Evolutionary conservation across 2,113 vertebrate species (phyloP).

Genomic region (Mirza zaza): DNA sequence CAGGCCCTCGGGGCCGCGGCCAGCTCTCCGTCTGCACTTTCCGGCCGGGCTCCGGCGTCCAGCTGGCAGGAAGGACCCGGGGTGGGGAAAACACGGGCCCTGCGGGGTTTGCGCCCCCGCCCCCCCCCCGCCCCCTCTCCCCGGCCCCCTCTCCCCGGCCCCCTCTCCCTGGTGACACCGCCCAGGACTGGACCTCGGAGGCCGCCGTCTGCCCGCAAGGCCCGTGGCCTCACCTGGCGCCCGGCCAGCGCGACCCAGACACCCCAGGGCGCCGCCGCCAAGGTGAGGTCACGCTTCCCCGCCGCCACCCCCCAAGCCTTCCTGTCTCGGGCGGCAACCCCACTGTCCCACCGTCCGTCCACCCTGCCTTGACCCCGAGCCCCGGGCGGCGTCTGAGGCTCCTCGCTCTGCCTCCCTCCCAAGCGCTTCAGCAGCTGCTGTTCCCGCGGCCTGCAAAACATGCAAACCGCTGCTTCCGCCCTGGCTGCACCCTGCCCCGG

Average conservation of each 20-base stretch:
- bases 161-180: background rate
- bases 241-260: background rate
- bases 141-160: background rate
- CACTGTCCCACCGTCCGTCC: too few species aligned
- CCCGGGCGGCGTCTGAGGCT: rapidly evolving
- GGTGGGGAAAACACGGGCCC: background rate
- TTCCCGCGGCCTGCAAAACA: background rate
- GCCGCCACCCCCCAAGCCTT: background rate
- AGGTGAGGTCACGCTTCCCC: background rate
- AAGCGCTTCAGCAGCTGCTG: background rate
- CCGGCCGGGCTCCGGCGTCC: background rate
- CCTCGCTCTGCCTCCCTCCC: background rate
- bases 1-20: background rate
- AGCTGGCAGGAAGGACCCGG: background rate
- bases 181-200: background rate
- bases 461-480: background rate
- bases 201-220: background rate
- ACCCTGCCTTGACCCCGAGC: background rate
- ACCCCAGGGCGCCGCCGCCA: background rate
- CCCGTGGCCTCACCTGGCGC: background rate
- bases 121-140: background rate
- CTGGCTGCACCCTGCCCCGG: background rate
- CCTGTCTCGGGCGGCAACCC: background rate
- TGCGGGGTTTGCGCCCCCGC: background rate
- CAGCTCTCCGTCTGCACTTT: slow-evolving; percentile 43